Percentiles rank a stretch among this genome's conserved stretches.
These are phyloP conservation scores for Corydoras sp. DNA, from an alignment of 2,113 vertebrate genomes.

Conservation along the genomic window DNA sequence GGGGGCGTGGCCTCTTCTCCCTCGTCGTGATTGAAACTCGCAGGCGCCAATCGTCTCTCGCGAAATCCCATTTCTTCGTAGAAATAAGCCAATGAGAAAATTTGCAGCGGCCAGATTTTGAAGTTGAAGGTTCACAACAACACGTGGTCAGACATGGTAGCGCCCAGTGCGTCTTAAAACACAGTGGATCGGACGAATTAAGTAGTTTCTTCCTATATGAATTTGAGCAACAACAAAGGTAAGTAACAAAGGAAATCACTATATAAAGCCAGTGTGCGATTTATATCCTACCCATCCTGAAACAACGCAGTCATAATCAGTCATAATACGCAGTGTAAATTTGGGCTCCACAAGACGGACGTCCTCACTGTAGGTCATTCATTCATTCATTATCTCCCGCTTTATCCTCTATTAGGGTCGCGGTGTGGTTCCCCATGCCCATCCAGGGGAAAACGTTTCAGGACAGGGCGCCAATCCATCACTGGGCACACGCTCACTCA, in stretches of 20 bases:
- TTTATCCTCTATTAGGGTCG: too few relatives aligned
- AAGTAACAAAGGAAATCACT: background rate
- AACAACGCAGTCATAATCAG: too few relatives aligned
- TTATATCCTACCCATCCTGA: too few relatives aligned
- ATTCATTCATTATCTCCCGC: too few relatives aligned
- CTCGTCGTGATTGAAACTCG: constrained; percentile 43
- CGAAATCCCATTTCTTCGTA: constrained; percentile 37
- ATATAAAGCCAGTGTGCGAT: too few relatives aligned
- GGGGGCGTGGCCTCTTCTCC: constrained; percentile 44
- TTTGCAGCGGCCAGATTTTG: constrained; percentile 15
- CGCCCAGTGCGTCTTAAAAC: constrained; percentile 23
- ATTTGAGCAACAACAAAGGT: constrained; percentile 2
- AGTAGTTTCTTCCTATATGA: background rate
- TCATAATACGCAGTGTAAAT: too few relatives aligned
- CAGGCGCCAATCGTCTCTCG: constrained; percentile 45
- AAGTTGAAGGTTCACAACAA: constrained; percentile 41
- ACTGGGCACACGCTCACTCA: too few relatives aligned
- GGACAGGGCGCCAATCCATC: too few relatives aligned
- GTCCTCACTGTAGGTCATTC: background rate
- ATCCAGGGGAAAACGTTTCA: too few relatives aligned
- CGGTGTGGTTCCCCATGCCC: too few relatives aligned
- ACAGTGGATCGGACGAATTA: background rate
- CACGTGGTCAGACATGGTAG: constrained; percentile 50
- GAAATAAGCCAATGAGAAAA: constrained; percentile 49
- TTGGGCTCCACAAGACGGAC: too few relatives aligned